Conservation (phyloP, 2,113 vertebrate species). For the Cynocephalus volans region DNA sequence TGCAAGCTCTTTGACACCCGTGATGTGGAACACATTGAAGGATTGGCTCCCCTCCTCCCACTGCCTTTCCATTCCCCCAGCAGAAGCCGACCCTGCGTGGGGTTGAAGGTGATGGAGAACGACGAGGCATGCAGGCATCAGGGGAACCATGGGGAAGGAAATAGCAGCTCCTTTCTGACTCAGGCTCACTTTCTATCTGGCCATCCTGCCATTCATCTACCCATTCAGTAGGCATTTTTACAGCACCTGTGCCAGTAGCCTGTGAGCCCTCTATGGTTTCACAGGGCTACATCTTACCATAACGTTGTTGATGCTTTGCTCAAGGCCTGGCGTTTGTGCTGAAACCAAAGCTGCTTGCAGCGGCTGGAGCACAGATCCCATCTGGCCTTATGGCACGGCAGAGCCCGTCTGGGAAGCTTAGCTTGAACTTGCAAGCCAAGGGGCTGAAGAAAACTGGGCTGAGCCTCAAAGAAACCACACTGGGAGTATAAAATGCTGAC, state of each 20-base stretch:
- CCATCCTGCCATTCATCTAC: background rate
- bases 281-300: background rate
- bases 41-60: background rate
- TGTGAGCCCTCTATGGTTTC: background rate
- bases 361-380: background rate
- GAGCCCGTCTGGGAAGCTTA: background rate
- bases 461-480: background rate
- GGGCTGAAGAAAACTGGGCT: background rate
- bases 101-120: background rate
- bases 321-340: background rate
- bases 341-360: background rate
- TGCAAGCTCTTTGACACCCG: background rate
- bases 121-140: rapidly evolving
- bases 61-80: background rate
- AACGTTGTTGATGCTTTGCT: background rate
- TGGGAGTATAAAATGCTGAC: background rate
- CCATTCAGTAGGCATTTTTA: background rate
- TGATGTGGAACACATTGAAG: background rate
- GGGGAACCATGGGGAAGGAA: background rate
- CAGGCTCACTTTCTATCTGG: background rate
- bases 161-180: background rate
- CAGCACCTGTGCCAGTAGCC: background rate
- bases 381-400: background rate
- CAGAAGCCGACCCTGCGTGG: background rate
- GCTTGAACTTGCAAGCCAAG: background rate